Percentiles rank a stretch among this genome's conserved stretches.
phyloP scores from a whole-genome alignment of 2,113 vertebrate genomes.

The Hydrochoerus hydrochaeris region DNA sequence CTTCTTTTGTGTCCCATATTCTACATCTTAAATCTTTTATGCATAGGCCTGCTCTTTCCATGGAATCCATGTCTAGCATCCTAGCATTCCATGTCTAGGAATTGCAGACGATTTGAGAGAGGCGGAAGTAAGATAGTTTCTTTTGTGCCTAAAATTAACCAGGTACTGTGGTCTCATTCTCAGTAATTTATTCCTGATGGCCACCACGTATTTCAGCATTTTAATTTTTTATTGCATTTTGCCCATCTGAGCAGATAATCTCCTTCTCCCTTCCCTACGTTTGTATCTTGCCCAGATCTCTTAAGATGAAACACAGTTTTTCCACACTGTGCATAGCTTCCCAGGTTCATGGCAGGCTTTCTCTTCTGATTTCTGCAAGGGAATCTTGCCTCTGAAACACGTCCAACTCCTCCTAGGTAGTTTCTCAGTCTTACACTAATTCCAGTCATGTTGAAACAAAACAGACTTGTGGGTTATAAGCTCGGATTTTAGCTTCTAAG shows the following conservation, averaged over 20 bases:
- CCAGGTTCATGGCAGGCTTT: background rate
- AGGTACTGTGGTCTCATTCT: background rate
- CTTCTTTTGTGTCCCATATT: background rate
- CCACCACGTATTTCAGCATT: no score
- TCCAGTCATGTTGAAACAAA: constrained; percentile 67
- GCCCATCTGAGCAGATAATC: background rate
- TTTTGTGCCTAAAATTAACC: background rate
- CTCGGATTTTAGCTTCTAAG: constrained; percentile 32
- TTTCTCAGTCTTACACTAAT: constrained; percentile 73
- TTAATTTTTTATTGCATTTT: background rate
- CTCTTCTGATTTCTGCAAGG: constrained; percentile 48
- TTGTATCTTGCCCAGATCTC: background rate
- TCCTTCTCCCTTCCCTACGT: background rate
- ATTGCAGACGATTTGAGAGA: background rate
- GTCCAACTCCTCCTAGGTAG: constrained; percentile 66
- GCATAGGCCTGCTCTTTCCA: background rate
- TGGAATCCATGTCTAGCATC: background rate
- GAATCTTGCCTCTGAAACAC: constrained; percentile 41
- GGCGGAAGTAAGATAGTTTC: background rate
- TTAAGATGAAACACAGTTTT: background rate
- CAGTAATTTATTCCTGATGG: background rate
- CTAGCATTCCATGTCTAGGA: no score
- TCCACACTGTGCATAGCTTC: background rate
- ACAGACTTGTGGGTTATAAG: constrained; percentile 64
- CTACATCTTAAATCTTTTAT: background rate